Base-by-base conservation (phyloP, 2,797 vertebrate genomes). In the Poliocrania exsul region DNA sequence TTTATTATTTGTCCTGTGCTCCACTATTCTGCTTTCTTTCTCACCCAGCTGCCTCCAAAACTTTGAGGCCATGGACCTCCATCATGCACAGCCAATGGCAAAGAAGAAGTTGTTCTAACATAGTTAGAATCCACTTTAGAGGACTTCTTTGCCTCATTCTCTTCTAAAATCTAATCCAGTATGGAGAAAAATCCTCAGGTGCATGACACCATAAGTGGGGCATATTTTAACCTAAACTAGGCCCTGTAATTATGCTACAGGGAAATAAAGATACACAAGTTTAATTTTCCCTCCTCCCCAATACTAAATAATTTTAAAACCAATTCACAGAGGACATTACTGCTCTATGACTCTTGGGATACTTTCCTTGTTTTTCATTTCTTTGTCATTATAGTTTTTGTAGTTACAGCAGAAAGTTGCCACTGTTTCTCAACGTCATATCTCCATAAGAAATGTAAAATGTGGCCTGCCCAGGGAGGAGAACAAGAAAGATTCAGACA, bases 391-490 rank as follows among this genome's bases (percentile, higher is more conserved):
- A 61, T 31, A 50, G 58, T 65, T 69, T 78, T 81, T 29, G 25
- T 47, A 95, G 83, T 86, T 83, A 86, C 28, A 90, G 47, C 25
- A 82, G 37, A 35, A 84, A 75, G n/a, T 20, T 88, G 31, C 46
- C 65, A 31, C 29, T 81, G 46, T 29, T 78, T 38, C 21, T 93
- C 50, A 84, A 23, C 9, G 67, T 57, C 62, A 92, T 35, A 3
- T 69, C 19, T 54, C 18, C 29, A 25, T 12, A 72, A 57, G 38
- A 81, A 75, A 85, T 23, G 12, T 28, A 47, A 89, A 71, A n/a
- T 5, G 8, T 21, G 44, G 18, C 26, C 13, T 19, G 50, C 25
- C 5, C 13, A 80, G 17, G 13, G 13, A 70, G 49, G 7, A 81
- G 33, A 47, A 35, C 6, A 24, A 83, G 49, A 72, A 86, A 38